Conservation (phyloP, 2,797 vertebrate species). For the Amblyraja radiata region DNA sequence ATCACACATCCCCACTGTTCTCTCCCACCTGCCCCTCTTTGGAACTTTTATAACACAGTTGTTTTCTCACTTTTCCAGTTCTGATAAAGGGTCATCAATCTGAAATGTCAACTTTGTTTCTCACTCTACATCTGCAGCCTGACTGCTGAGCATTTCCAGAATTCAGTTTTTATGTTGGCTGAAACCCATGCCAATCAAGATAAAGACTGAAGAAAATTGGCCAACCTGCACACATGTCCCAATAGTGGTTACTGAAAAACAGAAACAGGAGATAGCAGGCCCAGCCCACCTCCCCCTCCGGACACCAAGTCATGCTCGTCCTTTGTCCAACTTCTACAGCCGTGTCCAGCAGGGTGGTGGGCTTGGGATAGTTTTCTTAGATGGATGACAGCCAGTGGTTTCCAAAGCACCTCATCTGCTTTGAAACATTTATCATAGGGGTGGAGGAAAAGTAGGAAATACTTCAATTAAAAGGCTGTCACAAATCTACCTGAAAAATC, state of each 20-base stretch:
- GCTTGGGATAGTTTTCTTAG: background rate
- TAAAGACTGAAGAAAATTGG: no score
- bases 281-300: background rate
- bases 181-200: no score
- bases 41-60: no score
- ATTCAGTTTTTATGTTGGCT: no score
- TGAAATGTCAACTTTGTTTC: no score
- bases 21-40: background rate
- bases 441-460: background rate
- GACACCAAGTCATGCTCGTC: background rate
- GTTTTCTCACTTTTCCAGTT: no score
- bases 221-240: background rate
- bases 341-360: background rate
- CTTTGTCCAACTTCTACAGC: background rate
- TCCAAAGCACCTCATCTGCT: background rate
- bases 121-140: no score
- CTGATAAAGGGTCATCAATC: no score
- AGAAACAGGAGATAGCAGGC: background rate
- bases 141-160: no score
- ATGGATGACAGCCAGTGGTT: background rate
- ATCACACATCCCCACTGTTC: background rate
- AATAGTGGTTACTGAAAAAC: background rate
- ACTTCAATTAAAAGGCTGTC: background rate
- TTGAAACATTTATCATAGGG: background rate
- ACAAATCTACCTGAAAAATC: slow-evolving; percentile 10